Evolutionary conservation across 2,113 vertebrate genomes (phyloP), one percentile per base, ranked within the genome.

Genomic region (Pithys albifrons): DNA sequence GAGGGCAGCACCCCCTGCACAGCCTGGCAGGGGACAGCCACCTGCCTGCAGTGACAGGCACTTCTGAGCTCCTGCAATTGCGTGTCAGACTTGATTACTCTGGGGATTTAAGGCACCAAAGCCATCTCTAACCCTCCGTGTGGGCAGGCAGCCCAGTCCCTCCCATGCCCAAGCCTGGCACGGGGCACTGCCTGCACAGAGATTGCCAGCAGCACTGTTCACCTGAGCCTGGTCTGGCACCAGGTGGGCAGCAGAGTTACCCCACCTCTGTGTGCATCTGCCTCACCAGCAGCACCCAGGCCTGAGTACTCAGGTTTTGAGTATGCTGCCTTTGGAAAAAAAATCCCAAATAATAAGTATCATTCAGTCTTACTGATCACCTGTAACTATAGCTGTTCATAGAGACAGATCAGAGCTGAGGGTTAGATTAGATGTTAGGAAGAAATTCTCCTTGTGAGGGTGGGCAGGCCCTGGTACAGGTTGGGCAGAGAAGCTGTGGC

Each of bases 201-300:
- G 57, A 27, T 48, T 0, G 0, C 39, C 39, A 23, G 58, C 58
- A n/a, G 15, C 17, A 3, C 45, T 3, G 19, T 46, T 9, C 14
- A 0, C 35, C 45, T 17, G n/a, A 2, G 0, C 37, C 4, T 18
- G 25, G 39, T 33, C n/a, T n/a, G 7, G 19, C 37, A 11, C 35
- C 2, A 37, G 33, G 59, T 25, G 14, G 45, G 18, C 49, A 48
- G 5, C 2, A 7, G 49, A 12, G 31, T 23, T 2, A 7, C 7
- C 15, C 33, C 23, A 49, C 20, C 81, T 54, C 81, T 61, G 8
- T 2, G 66, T 41, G 13, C 24, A 12, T 12, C 55, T 13, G 33
- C 10, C 48, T 17, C 54, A 10, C 8, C 61, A 61, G 71, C 35
- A 24, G 37, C 61, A 14, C 19, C 48, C n/a, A 24, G 4, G 9